Percentiles rank a stretch among this genome's conserved stretches.
Evolutionary conservation across 2,797 vertebrate genomes (phyloP).

Genomic region (Petrocephalus schoutedeni): DNA sequence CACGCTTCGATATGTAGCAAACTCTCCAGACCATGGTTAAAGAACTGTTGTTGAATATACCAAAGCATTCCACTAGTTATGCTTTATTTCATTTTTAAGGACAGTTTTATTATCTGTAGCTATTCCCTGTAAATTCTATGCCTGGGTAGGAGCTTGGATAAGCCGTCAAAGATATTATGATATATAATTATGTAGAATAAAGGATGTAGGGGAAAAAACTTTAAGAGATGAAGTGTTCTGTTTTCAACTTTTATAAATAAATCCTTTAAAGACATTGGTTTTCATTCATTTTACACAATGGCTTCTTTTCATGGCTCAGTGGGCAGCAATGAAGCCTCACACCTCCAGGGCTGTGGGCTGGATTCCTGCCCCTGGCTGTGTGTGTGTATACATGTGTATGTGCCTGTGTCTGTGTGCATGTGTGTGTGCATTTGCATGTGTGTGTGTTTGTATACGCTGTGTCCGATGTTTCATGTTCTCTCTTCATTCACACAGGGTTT

Average conservation of each 20-base stretch:
- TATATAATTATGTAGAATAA: constrained; percentile 51
- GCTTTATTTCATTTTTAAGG: constrained; percentile 26
- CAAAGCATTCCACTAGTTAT: constrained; percentile 58
- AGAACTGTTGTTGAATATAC: constrained; percentile 63
- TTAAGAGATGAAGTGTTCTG: constrained; percentile 40
- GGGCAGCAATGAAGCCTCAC: not conserved
- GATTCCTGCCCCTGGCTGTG: not conserved
- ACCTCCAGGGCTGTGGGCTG: not conserved
- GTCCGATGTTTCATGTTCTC: not conserved
- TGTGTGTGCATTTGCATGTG: not conserved
- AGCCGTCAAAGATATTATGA: constrained; percentile 40
- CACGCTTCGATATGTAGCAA: constrained; percentile 51
- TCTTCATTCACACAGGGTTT: not conserved
- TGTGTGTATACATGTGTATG: not conserved
- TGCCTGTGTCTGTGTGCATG: not conserved
- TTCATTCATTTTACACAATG: not conserved
- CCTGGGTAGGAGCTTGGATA: constrained; percentile 34
- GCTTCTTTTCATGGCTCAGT: not conserved
- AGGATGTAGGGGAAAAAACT: constrained; percentile 47
- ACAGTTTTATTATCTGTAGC: constrained; percentile 23
- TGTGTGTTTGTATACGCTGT: not conserved
- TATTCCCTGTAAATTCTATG: constrained; percentile 19
- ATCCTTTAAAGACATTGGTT: constrained; percentile 41
- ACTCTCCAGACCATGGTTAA: constrained; percentile 25
- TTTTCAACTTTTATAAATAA: constrained; percentile 54